Evolutionary conservation across 92 coral and sea anemone species (phyloP).

Genomic region (Zoanthus sansibaricus): DNA sequence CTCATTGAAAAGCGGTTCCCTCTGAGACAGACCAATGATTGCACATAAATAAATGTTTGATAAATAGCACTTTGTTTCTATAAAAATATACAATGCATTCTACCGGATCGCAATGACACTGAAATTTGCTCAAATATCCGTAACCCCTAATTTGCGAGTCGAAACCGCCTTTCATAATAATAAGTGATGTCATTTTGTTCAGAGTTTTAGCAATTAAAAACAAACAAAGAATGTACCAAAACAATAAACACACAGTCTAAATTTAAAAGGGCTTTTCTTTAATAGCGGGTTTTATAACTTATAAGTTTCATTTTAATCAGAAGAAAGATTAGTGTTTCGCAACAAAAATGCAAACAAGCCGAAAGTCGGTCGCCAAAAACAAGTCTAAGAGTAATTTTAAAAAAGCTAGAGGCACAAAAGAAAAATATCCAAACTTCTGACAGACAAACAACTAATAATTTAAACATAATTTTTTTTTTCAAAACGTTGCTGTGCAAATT

Average conservation of each 20-base stretch:
- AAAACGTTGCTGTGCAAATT: constrained; percentile 31
- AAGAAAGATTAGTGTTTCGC: constrained; percentile 35
- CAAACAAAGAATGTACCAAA: constrained; percentile 39
- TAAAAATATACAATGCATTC: constrained; percentile 36
- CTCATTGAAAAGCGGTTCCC: constrained; percentile 42
- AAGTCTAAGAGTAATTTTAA: not conserved
- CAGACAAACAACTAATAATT: not conserved
- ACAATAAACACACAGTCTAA: constrained; percentile 37
- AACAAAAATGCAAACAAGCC: constrained; percentile 31
- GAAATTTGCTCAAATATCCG: constrained; percentile 44
- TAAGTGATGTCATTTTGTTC: constrained; percentile 44
- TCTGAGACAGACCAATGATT: constrained; percentile 28
- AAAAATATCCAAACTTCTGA: not conserved
- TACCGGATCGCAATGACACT: constrained; percentile 44
- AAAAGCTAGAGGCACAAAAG: not conserved
- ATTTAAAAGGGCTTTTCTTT: constrained; percentile 44
- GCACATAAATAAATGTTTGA: constrained; percentile 19
- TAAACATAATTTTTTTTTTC: not conserved
- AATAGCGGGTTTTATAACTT: constrained; percentile 42
- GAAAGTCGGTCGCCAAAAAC: not conserved
- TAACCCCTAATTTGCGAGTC: constrained; percentile 38
- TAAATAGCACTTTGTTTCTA: constrained; percentile 34
- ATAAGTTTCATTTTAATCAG: constrained; percentile 48
- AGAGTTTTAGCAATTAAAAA: constrained; percentile 43
- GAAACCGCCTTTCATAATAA: constrained; percentile 44